phyloP scores from a whole-genome alignment of 2,797 vertebrate genomes.

The Morus bassanus region DNA sequence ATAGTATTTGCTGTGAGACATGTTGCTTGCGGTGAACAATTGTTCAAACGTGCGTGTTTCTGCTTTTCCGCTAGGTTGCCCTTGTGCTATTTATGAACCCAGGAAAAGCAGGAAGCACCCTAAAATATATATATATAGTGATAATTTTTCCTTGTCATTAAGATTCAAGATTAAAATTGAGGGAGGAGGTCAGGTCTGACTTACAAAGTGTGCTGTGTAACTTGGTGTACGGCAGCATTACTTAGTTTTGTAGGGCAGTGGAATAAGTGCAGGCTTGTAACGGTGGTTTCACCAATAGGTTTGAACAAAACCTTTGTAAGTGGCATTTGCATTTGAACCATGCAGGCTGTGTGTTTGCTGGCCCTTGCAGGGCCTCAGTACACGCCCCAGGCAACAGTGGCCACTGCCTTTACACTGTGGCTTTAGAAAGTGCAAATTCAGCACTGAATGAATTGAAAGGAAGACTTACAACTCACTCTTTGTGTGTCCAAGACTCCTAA shows the following conservation, averaged over 20 bases:
- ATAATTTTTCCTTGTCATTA: not conserved
- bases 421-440: not conserved
- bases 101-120: not conserved
- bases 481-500: not conserved
- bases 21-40: not conserved
- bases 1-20: not conserved
- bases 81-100: not conserved
- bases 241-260: too few relatives aligned
- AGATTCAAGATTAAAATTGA: not conserved
- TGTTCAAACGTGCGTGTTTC: not conserved
- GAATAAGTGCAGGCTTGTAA: too few relatives aligned
- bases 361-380: not conserved
- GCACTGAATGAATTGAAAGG: accelerated
- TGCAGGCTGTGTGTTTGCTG: accelerated
- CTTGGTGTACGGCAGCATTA: too few relatives aligned
- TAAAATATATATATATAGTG: not conserved
- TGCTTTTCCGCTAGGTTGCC: not conserved
- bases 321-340: not conserved
- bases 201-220: too few relatives aligned
- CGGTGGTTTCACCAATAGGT: too few relatives aligned
- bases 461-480: not conserved
- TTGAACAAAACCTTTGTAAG: not conserved
- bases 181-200: not conserved
- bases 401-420: not conserved
- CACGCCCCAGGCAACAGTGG: not conserved